Evolutionary conservation across 2,113 vertebrate species (phyloP), one percentile per base, ranked within the genome.

Genomic region (Cephalopterus ornatus): DNA sequence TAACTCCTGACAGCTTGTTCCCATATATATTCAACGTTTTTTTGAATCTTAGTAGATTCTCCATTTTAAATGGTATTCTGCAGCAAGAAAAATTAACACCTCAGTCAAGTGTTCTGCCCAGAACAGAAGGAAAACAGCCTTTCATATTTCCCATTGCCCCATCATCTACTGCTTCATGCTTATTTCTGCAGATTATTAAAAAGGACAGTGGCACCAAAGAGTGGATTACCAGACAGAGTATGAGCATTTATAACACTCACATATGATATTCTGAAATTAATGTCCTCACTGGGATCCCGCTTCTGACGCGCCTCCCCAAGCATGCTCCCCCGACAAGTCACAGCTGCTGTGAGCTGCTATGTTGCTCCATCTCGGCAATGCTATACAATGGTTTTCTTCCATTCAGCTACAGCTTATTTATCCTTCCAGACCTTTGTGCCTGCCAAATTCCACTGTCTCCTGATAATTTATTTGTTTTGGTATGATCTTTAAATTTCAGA

Each of bases 341-440:
- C 0, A 89, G 80, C 63, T 86, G 56, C 61, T 89, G 12, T 17
- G 19, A 65, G 84, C 77, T 42, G 49, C 46, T 63, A 5, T 8
- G 8, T 12, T 55, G n/a, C 28, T 72, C 15, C 32, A 5, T 5
- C 47, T 75, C 6, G 0, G 35, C 44, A 56, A 21, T 12, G 37
- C 24, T 5, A 2, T 24, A 33, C 6, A 49, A n/a, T 10, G 27
- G 6, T 76, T 41, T 49, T 33, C 20, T 70, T 61, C 30, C 53
- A 32, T 37, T 41, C 41, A 26, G 1, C 42, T 70, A 78, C 52
- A 47, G 27, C 10, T 23, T 9, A 8, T 28, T 18, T 16, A 47
- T 28, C 58, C 58, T 55, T 39, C 49, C 2, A 1, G 35, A 52
- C 23, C 50, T 46, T 16, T 0, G 0, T 47, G 55, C 68, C 33